Base-by-base conservation (phyloP, 2,888 invertebrate genomes). In the Galerucella nymphaeae region DNA sequence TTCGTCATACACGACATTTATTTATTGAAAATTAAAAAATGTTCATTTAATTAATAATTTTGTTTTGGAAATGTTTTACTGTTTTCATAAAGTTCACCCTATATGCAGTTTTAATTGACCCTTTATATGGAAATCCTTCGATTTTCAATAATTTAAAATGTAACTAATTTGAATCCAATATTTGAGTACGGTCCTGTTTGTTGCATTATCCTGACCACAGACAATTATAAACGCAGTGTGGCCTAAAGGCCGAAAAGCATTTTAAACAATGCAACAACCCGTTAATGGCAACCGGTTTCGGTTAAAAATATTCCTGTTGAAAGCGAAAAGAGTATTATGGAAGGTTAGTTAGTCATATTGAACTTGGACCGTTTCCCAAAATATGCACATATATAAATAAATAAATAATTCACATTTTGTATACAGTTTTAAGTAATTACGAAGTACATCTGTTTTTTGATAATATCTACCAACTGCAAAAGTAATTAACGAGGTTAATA, bases 161-260 rank as follows among this genome's bases (percentile, higher is more conserved):
- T 45, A 11, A 14, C 14, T 0, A 4, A 45, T 14, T 45, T 45
- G 14, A 45, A 8, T 53, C 18, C 2, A 53, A 48, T 6, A 48
- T 2, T 55, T 18, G 0, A 61, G 41, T 62, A 62, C 61, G 61
- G 42, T 41, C 14, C 61, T 62, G 61, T 6, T 18, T 41, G n/a
- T 20, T 42, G 61, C 18, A 42, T 41, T 62, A 62, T n/a, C 70
- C 45, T 63, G 70, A 70, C 70, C 70, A 70, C 70, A 70, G 70
- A 63, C 70, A 70, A 70, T 64, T 70, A 70, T 30, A 55, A 57
- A 70, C 45, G 70, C 70, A 57, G 45, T 63, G 63, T 70, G 70
- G 70, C 70, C 70, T 70, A 64, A 64, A 70, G 70, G 70, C 70
- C 70, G 57, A 70, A 70, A 63, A 42, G 57, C 63, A 55, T 70